Base-by-base conservation (phyloP, 1,140 invertebrate species). In the Brachionus rotundiformis region DNA sequence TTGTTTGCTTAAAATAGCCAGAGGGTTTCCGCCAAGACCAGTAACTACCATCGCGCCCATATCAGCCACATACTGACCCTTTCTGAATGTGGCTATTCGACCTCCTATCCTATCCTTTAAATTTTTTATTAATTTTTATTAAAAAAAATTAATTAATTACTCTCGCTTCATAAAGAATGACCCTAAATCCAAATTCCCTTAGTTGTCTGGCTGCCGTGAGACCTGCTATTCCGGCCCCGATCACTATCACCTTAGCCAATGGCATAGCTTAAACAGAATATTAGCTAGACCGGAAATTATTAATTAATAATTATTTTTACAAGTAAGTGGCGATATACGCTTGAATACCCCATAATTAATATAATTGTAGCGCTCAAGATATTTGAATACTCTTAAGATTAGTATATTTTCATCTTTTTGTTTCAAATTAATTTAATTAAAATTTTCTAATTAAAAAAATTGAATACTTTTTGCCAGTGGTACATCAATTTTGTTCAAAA, bases 311-410 rank as follows among this genome's bases (percentile, higher is more conserved):
- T 68, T 77, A 75, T 33, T 25, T 8, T 81, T 83, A 84, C 83
- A 33, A 19, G 83, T 83, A 2, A 88, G 76, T 31, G 88, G 87
- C 86, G 93, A 94, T 1, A 94, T 85, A 73, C 94, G 89, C 87
- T 96, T 95, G 86, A 95, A 98, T 25, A 98, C 92, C 0, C 97
- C 97, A 91, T 96, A 99, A 89, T 99, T 99, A 65, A 99, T 98
- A 84, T 94, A 96, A 6, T 96, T 95, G 89, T 98, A 94, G 82
- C 97, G 90, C 85, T 98, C 94, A 7, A 99, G 89, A 87, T 95
- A 99, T 0, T 93, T 92, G 89, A 96, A 94, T 71, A 96, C 91
- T 84, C 95, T 90, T 84, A 92, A 90, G 3, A 97, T 91, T 1
- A 98, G 87, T 6, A 91, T 90, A 27, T 91, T 91, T 89, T 98